Evolutionary conservation across 2,113 vertebrate species (phyloP).

Genomic region (Pica pica): DNA sequence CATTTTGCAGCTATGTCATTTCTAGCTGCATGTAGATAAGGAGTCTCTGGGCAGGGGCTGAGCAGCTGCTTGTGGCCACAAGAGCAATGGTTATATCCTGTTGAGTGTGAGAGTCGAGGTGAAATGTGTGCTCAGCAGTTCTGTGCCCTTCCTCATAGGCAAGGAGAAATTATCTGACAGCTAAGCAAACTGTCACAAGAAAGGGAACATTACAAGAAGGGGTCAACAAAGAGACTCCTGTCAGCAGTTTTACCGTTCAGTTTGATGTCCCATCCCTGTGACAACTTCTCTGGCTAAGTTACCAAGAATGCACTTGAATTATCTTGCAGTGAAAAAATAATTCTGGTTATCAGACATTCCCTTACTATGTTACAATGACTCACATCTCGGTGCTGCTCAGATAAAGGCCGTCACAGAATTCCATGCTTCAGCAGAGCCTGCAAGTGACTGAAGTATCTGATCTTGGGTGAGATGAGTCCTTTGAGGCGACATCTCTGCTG

Average conservation of each 20-base stretch:
- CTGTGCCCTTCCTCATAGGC: slow-evolving; percentile 79
- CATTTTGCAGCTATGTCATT: background rate
- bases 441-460: background rate
- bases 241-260: slow-evolving; percentile 50
- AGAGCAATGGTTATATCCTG: slow-evolving; percentile 85
- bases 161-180: slow-evolving; percentile 44
- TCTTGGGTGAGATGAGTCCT: background rate
- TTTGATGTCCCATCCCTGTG: background rate
- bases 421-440: background rate
- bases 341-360: background rate
- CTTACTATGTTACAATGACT: background rate
- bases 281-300: background rate
- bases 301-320: background rate
- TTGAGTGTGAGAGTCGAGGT: slow-evolving; percentile 69
- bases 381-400: background rate
- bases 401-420: background rate
- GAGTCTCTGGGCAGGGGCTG: background rate
- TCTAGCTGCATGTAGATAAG: background rate
- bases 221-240: slow-evolving; percentile 55
- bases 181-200: slow-evolving; percentile 74
- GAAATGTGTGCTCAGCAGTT: slow-evolving; percentile 86
- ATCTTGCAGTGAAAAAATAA: background rate
- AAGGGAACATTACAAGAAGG: slow-evolving; percentile 72
- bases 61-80: slow-evolving; percentile 34
- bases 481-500: background rate